These are phyloP conservation scores for Lota lota DNA, from an alignment of 2,113 vertebrate genomes.

Conservation along the genomic window DNA sequence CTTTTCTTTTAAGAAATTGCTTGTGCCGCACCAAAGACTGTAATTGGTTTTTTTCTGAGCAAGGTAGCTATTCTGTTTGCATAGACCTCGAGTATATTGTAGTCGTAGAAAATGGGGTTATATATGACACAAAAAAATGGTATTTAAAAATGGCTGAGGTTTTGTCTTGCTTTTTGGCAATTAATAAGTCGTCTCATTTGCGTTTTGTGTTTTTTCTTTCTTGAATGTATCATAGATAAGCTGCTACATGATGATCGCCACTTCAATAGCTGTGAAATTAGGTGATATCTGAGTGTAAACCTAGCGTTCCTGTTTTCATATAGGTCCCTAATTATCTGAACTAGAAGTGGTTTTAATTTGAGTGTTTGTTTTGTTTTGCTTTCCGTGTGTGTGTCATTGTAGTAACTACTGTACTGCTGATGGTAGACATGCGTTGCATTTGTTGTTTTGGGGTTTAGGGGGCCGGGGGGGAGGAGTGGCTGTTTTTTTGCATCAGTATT, in stretches of 20 bases:
- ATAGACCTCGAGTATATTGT: constrained; percentile 95
- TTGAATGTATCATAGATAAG: constrained; percentile 99
- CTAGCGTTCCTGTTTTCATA: constrained; percentile 95
- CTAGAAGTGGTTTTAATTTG: constrained; percentile 92
- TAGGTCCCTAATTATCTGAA: constrained; percentile 94
- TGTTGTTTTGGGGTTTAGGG: constrained; percentile 85
- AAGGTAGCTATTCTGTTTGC: constrained; percentile 97
- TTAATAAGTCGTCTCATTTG: constrained; percentile 98
- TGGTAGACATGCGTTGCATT: constrained; percentile 92
- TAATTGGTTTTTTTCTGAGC: constrained; percentile 96
- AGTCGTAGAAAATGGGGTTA: constrained; percentile 84
- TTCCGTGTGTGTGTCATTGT: constrained; percentile 97
- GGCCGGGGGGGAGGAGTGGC: neutral
- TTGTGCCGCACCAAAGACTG: constrained; percentile 99
- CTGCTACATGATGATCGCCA: constrained; percentile 99
- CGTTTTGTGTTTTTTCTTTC: constrained; percentile 86
- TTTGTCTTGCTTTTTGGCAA: constrained; percentile 96
- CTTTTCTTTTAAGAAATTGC: constrained; percentile 89
- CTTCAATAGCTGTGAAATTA: constrained; percentile 99
- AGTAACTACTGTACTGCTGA: constrained; percentile 99
- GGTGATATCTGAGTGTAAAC: constrained; percentile 93
- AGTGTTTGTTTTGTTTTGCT: constrained; percentile 70
- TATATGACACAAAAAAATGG: constrained; percentile 76
- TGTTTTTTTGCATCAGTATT: constrained; percentile 91
- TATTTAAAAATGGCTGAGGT: constrained; percentile 85